Base-by-base conservation (phyloP, 2,113 vertebrate genomes). In the Haplochromis vanheusdeni region DNA sequence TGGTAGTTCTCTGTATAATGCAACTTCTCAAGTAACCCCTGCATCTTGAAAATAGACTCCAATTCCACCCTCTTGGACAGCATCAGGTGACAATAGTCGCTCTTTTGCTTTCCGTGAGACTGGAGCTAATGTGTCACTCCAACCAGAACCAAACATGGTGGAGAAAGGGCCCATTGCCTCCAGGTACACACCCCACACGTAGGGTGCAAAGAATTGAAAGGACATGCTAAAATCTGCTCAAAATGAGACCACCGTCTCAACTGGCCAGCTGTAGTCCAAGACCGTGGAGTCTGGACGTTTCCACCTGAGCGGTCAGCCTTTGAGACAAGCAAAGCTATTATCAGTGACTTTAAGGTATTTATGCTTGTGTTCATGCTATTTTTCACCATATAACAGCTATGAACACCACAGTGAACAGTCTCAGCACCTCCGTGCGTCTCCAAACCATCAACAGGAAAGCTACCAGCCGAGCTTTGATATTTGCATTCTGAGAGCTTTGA, bases 391-490 rank as follows among this genome's bases (percentile, higher is more conserved):
- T 9, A 31, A 28, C 54, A 86, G 70, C 17, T 42, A 3, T 58
- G 12, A 1, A 23, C 9, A 9, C 10, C 26, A 9, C 16, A 51
- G 55, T 1, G 12, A 80, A 40, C 35, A 26, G 4, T 83, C 54
- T 56, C 77, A 2, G 33, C 28, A 17, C 45, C 14, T 77, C 55
- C 12, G 3, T 2, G 26, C 19, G 31, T 55, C 45, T 80, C 26
- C 54, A 17, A 16, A 70, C n/a, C 52, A 19, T 28, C 58, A 7
- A 47, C 2, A 1, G 23, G 86, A 89, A 83, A 26, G 37, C 33
- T 51, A 82, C 87, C 82, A 47, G 87, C 87, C 51, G 13, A 90
- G 94, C 42, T 96, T 94, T 81, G 93, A 95, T 51, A 4, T 95
- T 17, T 79, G 45, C 7, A 89, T 87, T 31, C 81, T 94, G 23